Percentiles rank a stretch among this genome's conserved stretches.
Evolutionary conservation across 2,888 invertebrate genomes (phyloP).

Genomic region (Macaria notata): DNA sequence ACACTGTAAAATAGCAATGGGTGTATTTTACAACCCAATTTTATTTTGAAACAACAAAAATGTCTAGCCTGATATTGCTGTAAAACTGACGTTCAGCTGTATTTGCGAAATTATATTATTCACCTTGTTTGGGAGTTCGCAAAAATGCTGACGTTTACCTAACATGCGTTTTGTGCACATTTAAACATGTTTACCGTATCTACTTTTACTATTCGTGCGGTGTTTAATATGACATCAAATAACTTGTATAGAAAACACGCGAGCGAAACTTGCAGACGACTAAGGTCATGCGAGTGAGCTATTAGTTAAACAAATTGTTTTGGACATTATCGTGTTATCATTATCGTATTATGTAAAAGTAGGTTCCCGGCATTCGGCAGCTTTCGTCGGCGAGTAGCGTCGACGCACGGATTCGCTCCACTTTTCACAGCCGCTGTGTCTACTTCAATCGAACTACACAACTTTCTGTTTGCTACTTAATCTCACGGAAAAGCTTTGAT

Average conservation of each 20-base stretch:
- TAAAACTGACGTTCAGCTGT: constrained; percentile 5
- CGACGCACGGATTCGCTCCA: constrained; percentile 51
- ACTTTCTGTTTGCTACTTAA: constrained; percentile 52
- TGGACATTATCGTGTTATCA: constrained; percentile 34
- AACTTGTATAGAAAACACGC: not conserved
- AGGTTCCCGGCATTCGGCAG: constrained; percentile 39
- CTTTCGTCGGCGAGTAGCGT: constrained; percentile 51
- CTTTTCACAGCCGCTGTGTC: constrained; percentile 44
- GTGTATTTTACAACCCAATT: not conserved
- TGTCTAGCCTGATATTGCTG: constrained; percentile 11
- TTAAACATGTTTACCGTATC: too few species aligned
- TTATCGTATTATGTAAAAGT: constrained; percentile 48
- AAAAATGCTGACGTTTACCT: too few species aligned
- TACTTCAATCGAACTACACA: constrained; percentile 21
- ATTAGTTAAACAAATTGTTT: constrained; percentile 8
- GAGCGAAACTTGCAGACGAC: not conserved
- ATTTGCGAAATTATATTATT: constrained; percentile 4
- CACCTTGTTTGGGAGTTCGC: too few species aligned
- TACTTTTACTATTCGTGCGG: too few species aligned
- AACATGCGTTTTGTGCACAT: too few species aligned
- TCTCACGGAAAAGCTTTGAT: constrained; percentile 21
- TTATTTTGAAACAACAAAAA: constrained; percentile 17
- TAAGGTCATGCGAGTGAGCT: constrained; percentile 2
- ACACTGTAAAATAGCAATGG: constrained; percentile 25
- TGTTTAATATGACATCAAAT: not conserved